Evolutionary conservation across 2,113 vertebrate species (phyloP).

Genomic region (Gracilinanus agilis): DNA sequence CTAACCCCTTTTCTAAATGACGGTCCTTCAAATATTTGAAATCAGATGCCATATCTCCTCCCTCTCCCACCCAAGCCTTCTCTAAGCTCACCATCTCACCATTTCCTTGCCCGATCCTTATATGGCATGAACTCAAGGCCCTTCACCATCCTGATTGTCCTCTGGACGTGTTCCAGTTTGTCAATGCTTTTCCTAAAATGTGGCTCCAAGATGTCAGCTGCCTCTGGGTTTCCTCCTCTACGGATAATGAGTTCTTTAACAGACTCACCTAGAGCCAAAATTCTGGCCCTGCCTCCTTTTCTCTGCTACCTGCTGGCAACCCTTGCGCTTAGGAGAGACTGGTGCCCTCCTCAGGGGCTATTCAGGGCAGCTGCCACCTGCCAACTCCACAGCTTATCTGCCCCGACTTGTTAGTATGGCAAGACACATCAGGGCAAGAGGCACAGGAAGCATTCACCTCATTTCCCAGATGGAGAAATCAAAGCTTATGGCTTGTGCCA

Average conservation of each 20-base stretch:
- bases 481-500: not conserved
- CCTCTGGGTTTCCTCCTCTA: not conserved
- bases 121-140: not conserved
- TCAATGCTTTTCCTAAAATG: not conserved
- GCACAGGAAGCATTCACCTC: not conserved
- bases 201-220: not conserved
- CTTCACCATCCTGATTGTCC: not conserved
- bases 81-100: not conserved
- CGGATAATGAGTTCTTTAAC: not conserved
- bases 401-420: not conserved
- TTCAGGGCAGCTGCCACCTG: not conserved
- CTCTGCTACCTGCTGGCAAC: not conserved
- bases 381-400: not conserved
- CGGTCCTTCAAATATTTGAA: not conserved
- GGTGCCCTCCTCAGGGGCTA: not conserved
- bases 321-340: not conserved
- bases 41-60: not conserved
- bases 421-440: not conserved
- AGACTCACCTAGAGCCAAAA: not conserved
- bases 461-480: not conserved
- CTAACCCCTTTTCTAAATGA: not conserved
- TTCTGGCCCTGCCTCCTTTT: not conserved
- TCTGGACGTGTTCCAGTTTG: not conserved
- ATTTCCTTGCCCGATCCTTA: not conserved
- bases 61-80: not conserved